phyloP scores from a whole-genome alignment of 2,888 invertebrate genomes.

The Proisotoma minuta region DNA sequence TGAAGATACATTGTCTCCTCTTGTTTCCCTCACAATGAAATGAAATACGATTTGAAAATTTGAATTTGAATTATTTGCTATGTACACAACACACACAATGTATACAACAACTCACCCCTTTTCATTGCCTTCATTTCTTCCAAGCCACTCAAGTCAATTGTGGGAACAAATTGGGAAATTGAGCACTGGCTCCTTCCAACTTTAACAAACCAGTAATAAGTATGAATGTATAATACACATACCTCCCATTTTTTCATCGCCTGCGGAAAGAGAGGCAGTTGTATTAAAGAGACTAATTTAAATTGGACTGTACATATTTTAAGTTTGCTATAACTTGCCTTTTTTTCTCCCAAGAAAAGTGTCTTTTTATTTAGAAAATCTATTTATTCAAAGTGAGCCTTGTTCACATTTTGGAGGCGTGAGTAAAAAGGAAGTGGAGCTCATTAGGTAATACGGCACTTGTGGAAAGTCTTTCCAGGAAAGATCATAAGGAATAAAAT shows the following conservation, averaged over 20 bases:
- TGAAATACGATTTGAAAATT: slow-evolving; percentile 6
- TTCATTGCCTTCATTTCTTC: neutral
- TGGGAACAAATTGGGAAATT: slow-evolving; percentile 3
- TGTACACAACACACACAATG: neutral
- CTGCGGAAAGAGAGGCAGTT: neutral
- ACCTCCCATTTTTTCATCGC: neutral
- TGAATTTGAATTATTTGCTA: slow-evolving; percentile 2
- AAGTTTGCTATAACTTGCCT: neutral
- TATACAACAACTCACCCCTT: neutral
- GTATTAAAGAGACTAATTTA: neutral
- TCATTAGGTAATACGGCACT: slow-evolving; percentile 4
- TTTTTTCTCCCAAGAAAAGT: neutral
- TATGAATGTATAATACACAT: too few species aligned
- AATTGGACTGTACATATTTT: neutral
- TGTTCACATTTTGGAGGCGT: neutral
- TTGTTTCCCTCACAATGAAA: neutral
- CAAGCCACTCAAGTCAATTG: neutral
- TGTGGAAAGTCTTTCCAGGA: neutral
- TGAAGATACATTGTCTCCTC: slow-evolving; percentile 1
- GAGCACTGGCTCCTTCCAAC: slow-evolving; percentile 1
- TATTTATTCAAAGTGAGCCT: slow-evolving; percentile 1
- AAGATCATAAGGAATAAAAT: too few species aligned
- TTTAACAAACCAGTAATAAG: neutral
- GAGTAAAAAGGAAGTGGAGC: neutral
- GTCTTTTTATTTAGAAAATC: neutral